phyloP scores from a whole-genome alignment of 2,888 invertebrate genomes.

The Melieria omissa region DNA sequence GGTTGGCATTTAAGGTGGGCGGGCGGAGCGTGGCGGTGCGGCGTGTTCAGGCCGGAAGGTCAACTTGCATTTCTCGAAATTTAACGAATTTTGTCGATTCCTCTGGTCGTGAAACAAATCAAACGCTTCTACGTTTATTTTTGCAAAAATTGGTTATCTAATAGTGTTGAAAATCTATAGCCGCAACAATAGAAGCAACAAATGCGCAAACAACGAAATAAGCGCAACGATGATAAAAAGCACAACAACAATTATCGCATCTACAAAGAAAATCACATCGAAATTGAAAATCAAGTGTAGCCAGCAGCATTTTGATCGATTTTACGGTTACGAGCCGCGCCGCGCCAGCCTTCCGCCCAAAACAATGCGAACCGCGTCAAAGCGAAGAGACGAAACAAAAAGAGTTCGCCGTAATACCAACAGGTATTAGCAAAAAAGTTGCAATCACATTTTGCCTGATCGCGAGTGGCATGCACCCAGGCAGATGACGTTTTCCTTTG shows the following conservation, averaged over 20 bases:
- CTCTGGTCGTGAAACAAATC: not conserved
- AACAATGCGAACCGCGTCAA: slow-evolving; percentile 1
- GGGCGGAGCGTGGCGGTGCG: too few species aligned
- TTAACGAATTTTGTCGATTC: not conserved
- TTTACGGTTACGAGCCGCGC: slow-evolving; percentile 56
- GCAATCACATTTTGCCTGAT: too few species aligned
- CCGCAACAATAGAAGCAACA: not conserved
- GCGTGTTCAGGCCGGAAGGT: too few species aligned
- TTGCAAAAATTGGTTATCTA: slow-evolving; percentile 28
- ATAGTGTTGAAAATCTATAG: slow-evolving; percentile 3
- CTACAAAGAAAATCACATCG: slow-evolving; percentile 13
- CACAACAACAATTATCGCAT: slow-evolving; percentile 19
- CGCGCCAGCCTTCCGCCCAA: slow-evolving; percentile 50
- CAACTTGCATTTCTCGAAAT: not conserved
- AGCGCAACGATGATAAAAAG: slow-evolving; percentile 5
- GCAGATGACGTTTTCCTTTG: not conserved
- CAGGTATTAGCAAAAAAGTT: too few species aligned
- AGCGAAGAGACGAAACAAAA: too few species aligned
- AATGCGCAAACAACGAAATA: slow-evolving; percentile 6
- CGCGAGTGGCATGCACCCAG: too few species aligned
- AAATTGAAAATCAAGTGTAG: slow-evolving; percentile 16
- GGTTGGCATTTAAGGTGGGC: not conserved
- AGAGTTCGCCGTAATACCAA: too few species aligned
- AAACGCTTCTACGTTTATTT: not conserved
- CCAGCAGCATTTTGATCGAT: slow-evolving; percentile 53